Evolutionary conservation across 2,113 vertebrate genomes (phyloP).

Genomic region (Poecilia latipinna): DNA sequence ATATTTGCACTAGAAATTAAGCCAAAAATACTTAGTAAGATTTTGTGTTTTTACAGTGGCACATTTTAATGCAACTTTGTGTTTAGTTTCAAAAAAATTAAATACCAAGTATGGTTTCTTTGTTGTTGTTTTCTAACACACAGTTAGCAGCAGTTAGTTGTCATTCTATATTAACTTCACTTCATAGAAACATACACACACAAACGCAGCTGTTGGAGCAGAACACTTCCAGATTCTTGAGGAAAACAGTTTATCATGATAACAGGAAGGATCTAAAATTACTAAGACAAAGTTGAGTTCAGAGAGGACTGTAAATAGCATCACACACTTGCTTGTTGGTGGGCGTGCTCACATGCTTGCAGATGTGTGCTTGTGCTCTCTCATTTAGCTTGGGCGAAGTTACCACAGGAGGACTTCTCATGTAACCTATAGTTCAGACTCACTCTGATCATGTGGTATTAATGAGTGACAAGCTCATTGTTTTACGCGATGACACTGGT

Average conservation of each 20-base stretch:
- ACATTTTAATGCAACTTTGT: too few species aligned
- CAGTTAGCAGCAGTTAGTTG: not conserved
- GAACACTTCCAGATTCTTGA: conserved; percentile 47
- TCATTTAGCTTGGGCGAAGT: conserved; percentile 42
- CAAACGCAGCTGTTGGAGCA: conserved; percentile 22
- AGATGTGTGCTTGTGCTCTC: conserved; percentile 50
- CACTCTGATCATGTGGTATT: not conserved
- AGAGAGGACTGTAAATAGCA: conserved; percentile 53
- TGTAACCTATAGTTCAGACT: not conserved
- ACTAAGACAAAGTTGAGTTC: conserved; percentile 44
- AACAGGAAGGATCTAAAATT: conserved; percentile 60
- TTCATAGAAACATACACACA: too few species aligned
- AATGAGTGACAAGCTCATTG: not conserved
- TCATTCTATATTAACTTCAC: not conserved
- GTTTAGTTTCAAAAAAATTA: too few species aligned
- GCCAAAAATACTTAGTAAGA: too few species aligned
- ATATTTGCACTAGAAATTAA: too few species aligned
- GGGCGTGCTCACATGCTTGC: conserved; percentile 32
- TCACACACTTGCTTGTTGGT: conserved; percentile 28
- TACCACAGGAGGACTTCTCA: conserved; percentile 6
- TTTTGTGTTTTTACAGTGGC: too few species aligned
- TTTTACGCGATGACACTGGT: not conserved
- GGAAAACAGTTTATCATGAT: conserved; percentile 63
- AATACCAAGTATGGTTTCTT: too few species aligned
- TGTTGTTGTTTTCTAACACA: not conserved